These are phyloP conservation scores for Cordilura impudica DNA, from an alignment of 2,888 invertebrate species.

Conservation along the genomic window DNA sequence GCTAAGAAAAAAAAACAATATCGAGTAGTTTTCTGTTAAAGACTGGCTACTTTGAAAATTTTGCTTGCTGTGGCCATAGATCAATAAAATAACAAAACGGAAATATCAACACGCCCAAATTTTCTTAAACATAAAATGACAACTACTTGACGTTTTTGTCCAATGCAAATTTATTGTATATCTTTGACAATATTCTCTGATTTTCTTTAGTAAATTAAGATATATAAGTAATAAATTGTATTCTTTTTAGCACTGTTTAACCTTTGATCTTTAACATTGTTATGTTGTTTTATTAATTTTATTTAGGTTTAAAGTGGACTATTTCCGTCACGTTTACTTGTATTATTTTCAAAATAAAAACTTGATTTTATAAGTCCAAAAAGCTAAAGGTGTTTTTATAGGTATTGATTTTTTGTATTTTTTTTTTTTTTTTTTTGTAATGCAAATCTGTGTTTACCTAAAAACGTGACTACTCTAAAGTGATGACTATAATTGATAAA, in stretches of 20 bases:
- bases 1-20: too few species aligned
- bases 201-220: slow-evolving; percentile 9
- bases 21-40: too few species aligned
- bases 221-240: slow-evolving; percentile 36
- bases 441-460: slow-evolving; percentile 35
- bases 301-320: slow-evolving; percentile 43
- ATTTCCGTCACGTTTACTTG: slow-evolving; percentile 56
- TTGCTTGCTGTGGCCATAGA: background rate
- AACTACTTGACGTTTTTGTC: slow-evolving; percentile 13
- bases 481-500: slow-evolving; percentile 5
- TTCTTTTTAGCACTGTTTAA: slow-evolving; percentile 33
- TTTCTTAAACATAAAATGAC: slow-evolving; percentile 18
- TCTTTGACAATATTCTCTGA: background rate
- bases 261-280: slow-evolving; percentile 30
- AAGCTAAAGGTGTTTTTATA: background rate
- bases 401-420: slow-evolving; percentile 27
- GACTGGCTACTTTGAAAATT: too few species aligned
- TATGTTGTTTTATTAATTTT: slow-evolving; percentile 25
- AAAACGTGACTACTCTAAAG: slow-evolving; percentile 53
- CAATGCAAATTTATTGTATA: background rate
- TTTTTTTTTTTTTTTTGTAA: background rate
- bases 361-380: background rate
- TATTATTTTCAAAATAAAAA: slow-evolving; percentile 25
- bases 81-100: background rate
- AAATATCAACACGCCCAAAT: slow-evolving; percentile 20